phyloP scores from a whole-genome alignment of 2,888 invertebrate species.

The Ectemnius cavifrons region DNA sequence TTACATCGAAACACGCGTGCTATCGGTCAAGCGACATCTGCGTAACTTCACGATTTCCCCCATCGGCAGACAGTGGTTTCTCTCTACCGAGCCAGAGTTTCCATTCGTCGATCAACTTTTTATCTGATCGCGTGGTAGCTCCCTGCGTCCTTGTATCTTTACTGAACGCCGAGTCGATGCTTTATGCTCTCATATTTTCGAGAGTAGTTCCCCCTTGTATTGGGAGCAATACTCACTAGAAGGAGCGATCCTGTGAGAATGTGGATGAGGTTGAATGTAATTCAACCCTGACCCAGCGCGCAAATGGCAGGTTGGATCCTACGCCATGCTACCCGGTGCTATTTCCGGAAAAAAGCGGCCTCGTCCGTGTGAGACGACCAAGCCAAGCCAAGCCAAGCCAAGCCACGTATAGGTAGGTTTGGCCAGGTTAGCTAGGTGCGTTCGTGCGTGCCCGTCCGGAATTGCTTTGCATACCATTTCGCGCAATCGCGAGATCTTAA shows the following conservation, averaged over 20 bases:
- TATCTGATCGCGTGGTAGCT: not conserved
- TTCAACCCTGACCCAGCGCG: no score
- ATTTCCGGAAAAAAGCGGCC: no score
- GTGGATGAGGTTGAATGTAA: no score
- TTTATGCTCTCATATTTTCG: not conserved
- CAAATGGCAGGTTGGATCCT: no score
- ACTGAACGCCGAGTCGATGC: not conserved
- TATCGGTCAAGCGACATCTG: slow-evolving; percentile 37
- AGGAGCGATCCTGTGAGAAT: no score
- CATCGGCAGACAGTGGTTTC: slow-evolving; percentile 5
- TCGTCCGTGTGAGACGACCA: no score
- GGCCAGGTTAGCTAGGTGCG: slow-evolving; percentile 8
- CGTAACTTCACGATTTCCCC: slow-evolving; percentile 43
- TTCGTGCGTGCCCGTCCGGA: slow-evolving; percentile 58
- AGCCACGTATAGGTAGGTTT: no score
- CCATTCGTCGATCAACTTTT: slow-evolving; percentile 6
- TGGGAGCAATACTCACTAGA: no score
- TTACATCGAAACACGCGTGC: slow-evolving; percentile 44
- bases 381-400: no score
- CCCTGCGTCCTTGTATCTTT: not conserved
- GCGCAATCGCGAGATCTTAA: slow-evolving; percentile 77
- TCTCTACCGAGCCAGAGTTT: not conserved
- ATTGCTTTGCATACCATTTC: slow-evolving; percentile 77
- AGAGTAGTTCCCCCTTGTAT: no score
- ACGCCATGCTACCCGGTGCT: no score